These are phyloP conservation scores for Botia kubotai DNA, from an alignment of 2,797 vertebrate species.

Conservation along the genomic window DNA sequence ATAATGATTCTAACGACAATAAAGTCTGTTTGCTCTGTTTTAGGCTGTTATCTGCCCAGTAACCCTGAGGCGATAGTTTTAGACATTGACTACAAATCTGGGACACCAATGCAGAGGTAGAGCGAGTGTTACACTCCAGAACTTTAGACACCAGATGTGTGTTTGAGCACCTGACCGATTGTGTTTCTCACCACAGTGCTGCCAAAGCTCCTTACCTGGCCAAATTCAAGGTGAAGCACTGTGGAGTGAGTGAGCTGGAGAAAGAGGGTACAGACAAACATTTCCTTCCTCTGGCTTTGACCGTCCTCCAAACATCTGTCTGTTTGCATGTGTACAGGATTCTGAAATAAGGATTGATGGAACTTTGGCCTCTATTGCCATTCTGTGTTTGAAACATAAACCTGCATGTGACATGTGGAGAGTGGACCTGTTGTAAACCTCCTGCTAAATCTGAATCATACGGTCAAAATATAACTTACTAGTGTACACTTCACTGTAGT, in stretches of 20 bases:
- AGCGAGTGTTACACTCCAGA: background rate
- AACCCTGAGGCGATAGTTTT: constrained; percentile 96
- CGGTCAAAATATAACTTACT: no score
- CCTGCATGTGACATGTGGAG: no score
- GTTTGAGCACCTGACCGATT: background rate
- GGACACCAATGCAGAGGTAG: constrained; percentile 95
- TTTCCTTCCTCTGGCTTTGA: no score
- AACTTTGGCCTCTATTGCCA: no score
- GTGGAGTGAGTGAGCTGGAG: constrained; percentile 94
- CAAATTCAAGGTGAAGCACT: constrained; percentile 93
- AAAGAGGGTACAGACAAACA: constrained; percentile 85
- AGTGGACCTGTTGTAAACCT: no score
- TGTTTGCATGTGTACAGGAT: no score
- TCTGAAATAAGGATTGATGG: no score
- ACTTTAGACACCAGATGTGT: background rate
- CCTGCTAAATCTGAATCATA: no score
- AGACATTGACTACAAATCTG: constrained; percentile 97
- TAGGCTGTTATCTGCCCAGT: constrained; percentile 95
- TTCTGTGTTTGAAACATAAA: no score
- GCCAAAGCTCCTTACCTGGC: constrained; percentile 96
- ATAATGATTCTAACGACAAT: background rate
- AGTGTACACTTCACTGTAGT: no score
- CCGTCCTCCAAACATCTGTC: no score
- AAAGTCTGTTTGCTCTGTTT: background rate
- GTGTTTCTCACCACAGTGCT: constrained; percentile 76